Evolutionary conservation across 2,797 vertebrate genomes (phyloP), one percentile per base, ranked within the genome.

Genomic region (Malurus leucopterus): DNA sequence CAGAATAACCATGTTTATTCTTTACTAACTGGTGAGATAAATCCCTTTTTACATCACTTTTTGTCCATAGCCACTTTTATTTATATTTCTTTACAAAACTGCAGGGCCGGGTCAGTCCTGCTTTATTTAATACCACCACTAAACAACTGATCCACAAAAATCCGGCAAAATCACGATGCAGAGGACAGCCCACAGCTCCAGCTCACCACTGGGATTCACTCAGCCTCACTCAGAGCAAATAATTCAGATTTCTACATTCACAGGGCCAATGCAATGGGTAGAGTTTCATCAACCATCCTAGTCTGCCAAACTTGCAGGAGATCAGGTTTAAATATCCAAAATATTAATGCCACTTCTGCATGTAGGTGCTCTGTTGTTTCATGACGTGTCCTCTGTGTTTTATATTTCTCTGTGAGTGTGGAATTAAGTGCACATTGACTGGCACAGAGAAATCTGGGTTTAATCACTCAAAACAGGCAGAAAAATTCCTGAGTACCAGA

Each of bases 401-500:
- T 61, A 7, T 23, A 2, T 64, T 53, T 15, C 29, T 67, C 1
- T 36, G 5, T 50, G 15, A 6, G 8, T 9, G 29, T 22, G 30
- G 85, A 53, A 79, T 64, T 21, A 15, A 27, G 15, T 20, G 23
- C 5, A 3, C 0, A 1, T 24, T 40, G 61, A 50, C 46, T 54
- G 50, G 36, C 69, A 54, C 30, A 2, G 3, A 55, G 49, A 80
- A 82, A 80, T 79, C 24, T 62, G 32, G 6, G 32, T 57, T 92
- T 80, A 82, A 80, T 90, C 72, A 64, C 64, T 32, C 69, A 14
- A 85, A 89, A 57, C 15, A 74, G 50, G 69, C 68, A 83, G 79
- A 74, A 89, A 91, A 30, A 15, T 62, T 92, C 50, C 51, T 62
- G 80, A 79, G 32, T 3, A 5, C 27, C 53, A 73, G 88, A 26